Base-by-base conservation (phyloP, 2,888 invertebrate genomes). In the Tubulanus polymorphus region DNA sequence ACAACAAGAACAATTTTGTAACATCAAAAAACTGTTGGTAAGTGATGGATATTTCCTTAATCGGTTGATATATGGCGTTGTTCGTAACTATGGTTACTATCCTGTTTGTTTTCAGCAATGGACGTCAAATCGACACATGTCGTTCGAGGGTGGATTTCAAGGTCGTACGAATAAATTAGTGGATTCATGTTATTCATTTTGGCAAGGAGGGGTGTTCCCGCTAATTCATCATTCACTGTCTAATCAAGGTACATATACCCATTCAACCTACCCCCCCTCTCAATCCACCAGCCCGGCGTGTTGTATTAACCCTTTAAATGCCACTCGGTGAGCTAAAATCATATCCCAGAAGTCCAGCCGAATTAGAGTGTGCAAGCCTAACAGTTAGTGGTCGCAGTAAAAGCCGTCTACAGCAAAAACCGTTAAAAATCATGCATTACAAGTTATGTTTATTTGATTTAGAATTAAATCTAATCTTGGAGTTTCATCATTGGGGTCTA, bases 161-260 rank as follows among this genome's bases (percentile, higher is more conserved):
- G 97, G 97, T 0, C 85, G 97, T 71, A 95, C 97, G 1, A 97
- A 99, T 80, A 99, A 99, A 81, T 83, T 99, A 62, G 97, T 99
- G 0, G 99, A 99, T 83, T 92, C 92, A 2, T 99, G 99, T 79
- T 99, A 99, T 78, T 95, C 95, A 0, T 99, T 96, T 82, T 99
- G 99, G 99, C 94, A 94, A 81, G 95, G 94, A 28, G 95, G 91
- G 50, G 85, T 88, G 46, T 90, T 96, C 76, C 91, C 93, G 23
- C 84, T 96, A 46, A 84, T 95, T 45, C 90, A 93, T 51, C 72
- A 72, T 70, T 63, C 69, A 6, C 63, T 71, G 5, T 60, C 69
- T 32, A 56, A 65, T 45, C 60, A 69, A 53, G 67, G 69, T 70
- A 61, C 50, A 47, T 29, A 32, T 6, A 12, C 29, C 18, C n/a